A percentile compares a stretch with the other conserved stretches of the same genome.
phyloP scores from a whole-genome alignment of 2,797 vertebrate species.

The Pelodytes ibericus region DNA sequence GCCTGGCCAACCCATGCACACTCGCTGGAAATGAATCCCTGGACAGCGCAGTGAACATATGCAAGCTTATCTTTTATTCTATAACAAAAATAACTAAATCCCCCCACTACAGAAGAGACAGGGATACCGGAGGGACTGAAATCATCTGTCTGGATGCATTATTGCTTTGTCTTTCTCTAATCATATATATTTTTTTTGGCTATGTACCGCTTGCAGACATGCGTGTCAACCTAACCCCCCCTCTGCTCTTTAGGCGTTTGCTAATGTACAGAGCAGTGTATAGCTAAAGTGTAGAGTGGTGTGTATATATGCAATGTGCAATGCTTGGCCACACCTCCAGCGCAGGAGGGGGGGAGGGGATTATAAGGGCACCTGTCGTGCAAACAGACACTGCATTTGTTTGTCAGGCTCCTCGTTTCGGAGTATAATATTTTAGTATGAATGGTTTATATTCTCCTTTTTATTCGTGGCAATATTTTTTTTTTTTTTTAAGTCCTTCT shows the following conservation, averaged over 20 bases:
- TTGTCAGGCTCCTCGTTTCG: slow-evolving; percentile 23
- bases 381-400: slow-evolving; percentile 15
- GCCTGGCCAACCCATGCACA: slow-evolving; percentile 5
- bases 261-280: not conserved
- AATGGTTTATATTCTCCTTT: slow-evolving; percentile 32
- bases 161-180: slow-evolving; percentile 32
- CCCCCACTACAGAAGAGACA: slow-evolving; percentile 31
- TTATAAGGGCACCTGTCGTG: not conserved
- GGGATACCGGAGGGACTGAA: slow-evolving; percentile 26
- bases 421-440: slow-evolving; percentile 5
- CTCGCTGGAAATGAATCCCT: slow-evolving; percentile 15
- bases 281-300: too few relatives aligned
- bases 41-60: slow-evolving; percentile 44
- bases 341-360: not conserved
- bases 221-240: not conserved
- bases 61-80: not conserved
- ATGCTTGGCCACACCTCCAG: not conserved
- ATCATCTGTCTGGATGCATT: slow-evolving; percentile 31
- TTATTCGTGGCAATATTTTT: slow-evolving; percentile 56
- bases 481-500: slow-evolving; percentile 55
- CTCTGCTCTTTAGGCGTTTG: not conserved
- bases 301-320: not conserved
- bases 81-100: not conserved
- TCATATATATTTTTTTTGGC: slow-evolving; percentile 16
- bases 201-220: slow-evolving; percentile 18